These are phyloP conservation scores for Diaprepes abbreviatus DNA, from an alignment of 2,888 invertebrate genomes.

Conservation along the genomic window DNA sequence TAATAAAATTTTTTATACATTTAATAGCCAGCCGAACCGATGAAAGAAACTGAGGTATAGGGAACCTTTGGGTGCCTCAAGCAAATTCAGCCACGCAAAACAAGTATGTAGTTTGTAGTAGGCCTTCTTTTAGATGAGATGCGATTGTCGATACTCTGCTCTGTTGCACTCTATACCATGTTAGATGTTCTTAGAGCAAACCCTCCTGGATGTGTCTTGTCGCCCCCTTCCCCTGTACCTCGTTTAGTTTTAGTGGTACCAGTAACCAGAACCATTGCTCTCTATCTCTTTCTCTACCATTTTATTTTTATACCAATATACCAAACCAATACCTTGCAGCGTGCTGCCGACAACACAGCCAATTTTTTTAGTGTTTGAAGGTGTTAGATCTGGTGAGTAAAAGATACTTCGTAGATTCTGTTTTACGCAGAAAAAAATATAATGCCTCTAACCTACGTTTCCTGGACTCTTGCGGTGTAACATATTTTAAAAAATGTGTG, in stretches of 20 bases:
- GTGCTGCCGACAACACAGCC: slow-evolving; percentile 66
- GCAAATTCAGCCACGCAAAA: slow-evolving; percentile 73
- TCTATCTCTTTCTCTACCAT: slow-evolving; percentile 42
- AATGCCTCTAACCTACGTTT: too few species aligned
- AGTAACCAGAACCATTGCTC: slow-evolving; percentile 27
- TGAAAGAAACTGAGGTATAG: slow-evolving; percentile 84
- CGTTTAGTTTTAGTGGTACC: slow-evolving; percentile 54
- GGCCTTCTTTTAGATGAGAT: slow-evolving; percentile 66
- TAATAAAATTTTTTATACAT: slow-evolving; percentile 65
- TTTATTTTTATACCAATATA: slow-evolving; percentile 36
- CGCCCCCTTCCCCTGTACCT: slow-evolving; percentile 59
- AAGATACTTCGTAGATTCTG: slow-evolving; percentile 31
- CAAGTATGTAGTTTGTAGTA: slow-evolving; percentile 74
- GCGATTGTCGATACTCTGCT: slow-evolving; percentile 59
- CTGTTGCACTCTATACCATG: slow-evolving; percentile 56
- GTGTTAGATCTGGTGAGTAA: slow-evolving; percentile 24
- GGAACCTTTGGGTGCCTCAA: slow-evolving; percentile 71
- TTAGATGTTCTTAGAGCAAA: slow-evolving; percentile 64
- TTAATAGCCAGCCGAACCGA: slow-evolving; percentile 81
- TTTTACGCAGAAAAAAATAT: too few species aligned
- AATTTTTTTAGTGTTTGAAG: slow-evolving; percentile 42
- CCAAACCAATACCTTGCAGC: slow-evolving; percentile 35
- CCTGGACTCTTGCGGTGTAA: too few species aligned
- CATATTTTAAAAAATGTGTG: too few species aligned
- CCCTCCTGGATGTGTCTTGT: slow-evolving; percentile 63